A percentile compares a stretch with the other conserved stretches of the same genome.
phyloP scores from a whole-genome alignment of 2,888 invertebrate species.

The Pseudoips prasinana region DNA sequence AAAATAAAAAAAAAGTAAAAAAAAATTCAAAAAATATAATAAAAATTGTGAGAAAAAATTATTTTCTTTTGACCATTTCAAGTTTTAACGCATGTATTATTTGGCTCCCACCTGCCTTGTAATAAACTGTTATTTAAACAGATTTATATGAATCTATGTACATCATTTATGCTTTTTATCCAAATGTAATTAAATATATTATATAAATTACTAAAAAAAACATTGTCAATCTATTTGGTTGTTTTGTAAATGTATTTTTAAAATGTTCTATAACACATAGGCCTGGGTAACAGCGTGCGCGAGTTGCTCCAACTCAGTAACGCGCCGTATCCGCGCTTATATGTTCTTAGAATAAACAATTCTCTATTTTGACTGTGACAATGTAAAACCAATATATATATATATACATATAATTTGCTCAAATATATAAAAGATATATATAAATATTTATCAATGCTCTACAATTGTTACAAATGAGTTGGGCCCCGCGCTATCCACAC shows the following conservation, averaged over 20 bases:
- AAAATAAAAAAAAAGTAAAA: constrained; percentile 36
- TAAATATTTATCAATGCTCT: neutral
- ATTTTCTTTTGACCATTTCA: constrained; percentile 50
- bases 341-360: too few species aligned
- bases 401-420: too few species aligned
- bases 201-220: constrained; percentile 18
- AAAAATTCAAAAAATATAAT: constrained; percentile 45
- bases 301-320: too few species aligned
- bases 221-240: constrained; percentile 12
- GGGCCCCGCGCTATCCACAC: neutral
- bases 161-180: constrained; percentile 26
- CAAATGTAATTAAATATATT: constrained; percentile 12
- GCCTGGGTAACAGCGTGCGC: too few species aligned
- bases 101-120: constrained; percentile 35
- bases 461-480: neutral
- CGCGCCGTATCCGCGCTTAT: too few species aligned
- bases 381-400: neutral
- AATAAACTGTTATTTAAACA: constrained; percentile 26
- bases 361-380: neutral
- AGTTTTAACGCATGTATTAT: constrained; percentile 43
- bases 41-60: constrained; percentile 50
- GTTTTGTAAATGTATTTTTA: constrained; percentile 11
- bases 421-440: too few species aligned
- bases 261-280: neutral
- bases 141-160: constrained; percentile 23